Evolutionary conservation across 2,797 vertebrate genomes (phyloP), one percentile per base, ranked within the genome.

Genomic region (Cryptoprocta ferox): DNA sequence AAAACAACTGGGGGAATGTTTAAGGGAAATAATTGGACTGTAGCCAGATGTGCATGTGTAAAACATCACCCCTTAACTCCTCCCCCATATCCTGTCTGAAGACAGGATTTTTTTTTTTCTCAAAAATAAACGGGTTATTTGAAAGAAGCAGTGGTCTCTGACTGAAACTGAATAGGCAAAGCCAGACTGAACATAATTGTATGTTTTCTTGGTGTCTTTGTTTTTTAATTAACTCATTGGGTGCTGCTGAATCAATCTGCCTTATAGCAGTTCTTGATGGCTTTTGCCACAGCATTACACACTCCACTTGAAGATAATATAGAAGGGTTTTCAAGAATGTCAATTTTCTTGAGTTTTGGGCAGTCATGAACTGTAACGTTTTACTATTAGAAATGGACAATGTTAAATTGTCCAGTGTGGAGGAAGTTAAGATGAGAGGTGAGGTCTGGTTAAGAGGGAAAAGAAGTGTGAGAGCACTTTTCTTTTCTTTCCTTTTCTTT

Each of bases 1-100:
- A 98, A 99, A 99, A 99, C 98, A 99, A 98, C 98, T 98, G 98
- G 98, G 98, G 97, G 98, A 98, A 99, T 98, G 98, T 98, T 98
- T 98, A 98, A 98, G 98, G 98, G 97, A 98, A 98, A 98, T 98
- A 98, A 98, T 90, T 98, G 98, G 98, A 98, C 98, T 90, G 85
- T 98, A 93, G 98, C 98, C 98, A 99, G 98, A 98, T 98, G 98
- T 98, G 98, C 98, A 98, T 99, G 98, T 99, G 98, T 98, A 98
- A 99, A 98, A 97, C 98, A 99, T 99, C 98, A 98, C 97, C 35
- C 70, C 59, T 80, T 97, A 96, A 95, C 98, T 98, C 99, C 98
- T 98, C 98, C 98, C 96, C 97, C 97, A 87, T 98, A 98, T 99
- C 98, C 98, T 99, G 98, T 98, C 98, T 98, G 97, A 98, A 98